These are phyloP conservation scores for Semicossyphus pulcher DNA, from an alignment of 2,113 vertebrate genomes.

Conservation along the genomic window DNA sequence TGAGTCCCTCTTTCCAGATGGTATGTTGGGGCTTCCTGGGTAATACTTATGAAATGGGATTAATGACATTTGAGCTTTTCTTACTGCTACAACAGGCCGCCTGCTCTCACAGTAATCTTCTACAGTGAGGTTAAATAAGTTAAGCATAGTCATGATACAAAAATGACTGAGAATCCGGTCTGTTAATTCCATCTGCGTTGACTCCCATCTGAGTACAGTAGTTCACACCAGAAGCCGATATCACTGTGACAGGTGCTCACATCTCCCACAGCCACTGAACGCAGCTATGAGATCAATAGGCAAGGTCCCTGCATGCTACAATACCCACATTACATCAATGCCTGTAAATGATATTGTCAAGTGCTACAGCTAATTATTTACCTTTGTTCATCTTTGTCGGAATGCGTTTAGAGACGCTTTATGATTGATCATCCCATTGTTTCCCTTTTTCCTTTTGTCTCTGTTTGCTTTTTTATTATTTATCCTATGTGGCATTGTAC, in stretches of 20 bases:
- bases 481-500: slow-evolving; percentile 68
- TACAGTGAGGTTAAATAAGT: not conserved
- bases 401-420: slow-evolving; percentile 57
- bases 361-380: slow-evolving; percentile 78
- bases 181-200: slow-evolving; percentile 7
- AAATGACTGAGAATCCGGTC: not conserved
- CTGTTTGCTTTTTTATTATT: slow-evolving; percentile 80
- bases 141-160: not conserved
- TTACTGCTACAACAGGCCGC: not conserved
- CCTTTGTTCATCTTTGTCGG: slow-evolving; percentile 71
- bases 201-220: slow-evolving; percentile 40
- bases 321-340: slow-evolving; percentile 72
- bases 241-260: slow-evolving; percentile 66
- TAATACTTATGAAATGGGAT: slow-evolving; percentile 32
- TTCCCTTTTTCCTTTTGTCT: slow-evolving; percentile 74
- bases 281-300: slow-evolving; percentile 65
- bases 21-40: slow-evolving; percentile 30
- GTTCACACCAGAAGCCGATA: slow-evolving; percentile 53
- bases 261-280: slow-evolving; percentile 57
- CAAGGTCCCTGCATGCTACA: slow-evolving; percentile 69
- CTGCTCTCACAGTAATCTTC: not conserved
- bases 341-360: slow-evolving; percentile 72
- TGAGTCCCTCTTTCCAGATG: slow-evolving; percentile 56
- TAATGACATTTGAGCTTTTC: slow-evolving; percentile 1
- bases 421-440: slow-evolving; percentile 81